These are phyloP conservation scores for Coreoperca whiteheadi DNA, from an alignment of 2,113 vertebrate species.

Conservation along the genomic window DNA sequence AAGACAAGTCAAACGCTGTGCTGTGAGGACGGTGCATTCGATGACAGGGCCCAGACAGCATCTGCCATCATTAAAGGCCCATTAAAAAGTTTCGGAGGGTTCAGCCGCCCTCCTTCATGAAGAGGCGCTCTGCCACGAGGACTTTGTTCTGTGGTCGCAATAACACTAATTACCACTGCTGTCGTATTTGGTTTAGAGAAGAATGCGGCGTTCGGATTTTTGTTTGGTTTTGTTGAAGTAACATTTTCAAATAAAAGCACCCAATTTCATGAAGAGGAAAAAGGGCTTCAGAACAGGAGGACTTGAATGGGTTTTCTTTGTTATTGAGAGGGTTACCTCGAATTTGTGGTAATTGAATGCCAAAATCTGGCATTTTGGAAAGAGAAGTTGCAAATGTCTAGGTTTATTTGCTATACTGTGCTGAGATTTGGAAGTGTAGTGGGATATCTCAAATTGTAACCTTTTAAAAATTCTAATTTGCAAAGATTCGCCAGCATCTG, in stretches of 20 bases:
- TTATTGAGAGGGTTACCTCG: neutral
- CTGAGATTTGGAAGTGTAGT: slow-evolving; percentile 1
- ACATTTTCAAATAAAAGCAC: slow-evolving; percentile 25
- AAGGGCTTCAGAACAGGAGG: neutral
- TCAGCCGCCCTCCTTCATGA: slow-evolving; percentile 44
- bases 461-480: slow-evolving; percentile 8
- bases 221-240: slow-evolving; percentile 29
- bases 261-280: neutral
- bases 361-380: neutral
- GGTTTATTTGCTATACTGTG: neutral
- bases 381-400: neutral
- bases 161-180: slow-evolving; percentile 62
- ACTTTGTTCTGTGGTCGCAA: slow-evolving; percentile 31
- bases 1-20: slow-evolving; percentile 31
- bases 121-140: slow-evolving; percentile 29
- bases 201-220: neutral
- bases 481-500: neutral
- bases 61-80: slow-evolving; percentile 68
- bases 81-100: slow-evolving; percentile 68
- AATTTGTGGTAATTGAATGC: neutral
- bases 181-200: slow-evolving; percentile 28
- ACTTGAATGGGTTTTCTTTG: neutral
- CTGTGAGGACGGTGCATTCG: slow-evolving; percentile 36
- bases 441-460: neutral
- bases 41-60: slow-evolving; percentile 61